Evolutionary conservation across 2,888 invertebrate genomes (phyloP), one percentile per base, ranked within the genome.

Genomic region (Antitype chi): DNA sequence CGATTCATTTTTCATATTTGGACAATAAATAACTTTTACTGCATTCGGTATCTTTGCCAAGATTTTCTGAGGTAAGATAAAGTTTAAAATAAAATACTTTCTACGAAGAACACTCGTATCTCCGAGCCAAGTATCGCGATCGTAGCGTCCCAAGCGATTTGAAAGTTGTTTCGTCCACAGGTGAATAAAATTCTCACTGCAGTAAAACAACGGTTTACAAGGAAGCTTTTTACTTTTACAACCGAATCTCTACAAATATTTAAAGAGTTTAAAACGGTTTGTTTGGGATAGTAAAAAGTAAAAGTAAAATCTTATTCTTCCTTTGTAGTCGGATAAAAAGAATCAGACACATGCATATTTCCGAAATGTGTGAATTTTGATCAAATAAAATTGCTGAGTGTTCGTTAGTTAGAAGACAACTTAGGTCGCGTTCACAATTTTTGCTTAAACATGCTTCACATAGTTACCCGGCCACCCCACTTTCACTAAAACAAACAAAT

Each of bases 171-270:
- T 77, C 77, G 66, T 77, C 67, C 72, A 70, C 67, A 71, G 77
- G 77, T 81, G 60, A 78, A 83, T 81, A 78, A 89, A 89, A 86
- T 86, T 86, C 81, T 78, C 81, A 66, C 64, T 78, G 70, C 62
- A 76, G 74, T 78, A 71, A 81, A 74, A 78, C 53, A 59, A 17
- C 64, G 47, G 68, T 68, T 68, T 78, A 75, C 43, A 81, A 55
- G 78, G 47, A 78, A 79, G 63, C 66, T 59, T 79, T 77, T 67
- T 57, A 49, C 47, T 76, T 60, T 76, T 71, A 76, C 66, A 59
- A 52, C 63, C 53, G 55, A 68, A 74, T 73, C 70, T 87, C 64
- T 70, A 66, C 55, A 81, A 87, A 82, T 86, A 87, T 85, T 87
- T 83, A 55, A 82, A 82, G 55, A 68, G 52, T 69, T 28, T 73